These are phyloP conservation scores for Grammomys dolichurus DNA, from an alignment of 2,113 vertebrate species.

Conservation along the genomic window DNA sequence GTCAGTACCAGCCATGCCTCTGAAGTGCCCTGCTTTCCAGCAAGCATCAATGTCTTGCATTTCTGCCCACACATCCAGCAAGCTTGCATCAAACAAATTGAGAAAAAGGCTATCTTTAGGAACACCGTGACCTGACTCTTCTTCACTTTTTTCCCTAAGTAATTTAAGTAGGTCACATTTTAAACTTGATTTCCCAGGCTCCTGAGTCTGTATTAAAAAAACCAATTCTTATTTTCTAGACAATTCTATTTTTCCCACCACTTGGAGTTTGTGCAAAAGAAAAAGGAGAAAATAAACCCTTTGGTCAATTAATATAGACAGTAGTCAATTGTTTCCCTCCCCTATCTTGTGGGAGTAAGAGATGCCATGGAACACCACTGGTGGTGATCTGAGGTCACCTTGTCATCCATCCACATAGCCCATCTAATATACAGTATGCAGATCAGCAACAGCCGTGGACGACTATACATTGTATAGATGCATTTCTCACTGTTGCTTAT, in stretches of 20 bases:
- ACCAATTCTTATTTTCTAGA: slow-evolving; percentile 64
- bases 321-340: neutral
- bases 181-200: slow-evolving; percentile 72
- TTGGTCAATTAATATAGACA: slow-evolving; percentile 23
- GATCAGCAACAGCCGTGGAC: neutral
- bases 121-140: slow-evolving; percentile 58
- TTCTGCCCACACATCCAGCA: slow-evolving; percentile 3
- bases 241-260: neutral
- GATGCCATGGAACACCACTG: neutral
- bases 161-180: slow-evolving; percentile 78
- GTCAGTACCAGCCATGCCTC: neutral
- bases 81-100: neutral
- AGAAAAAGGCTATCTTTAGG: slow-evolving; percentile 27
- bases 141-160: slow-evolving; percentile 57
- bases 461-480: neutral
- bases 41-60: neutral
- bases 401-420: neutral
- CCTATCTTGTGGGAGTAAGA: neutral
- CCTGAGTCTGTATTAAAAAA: slow-evolving; percentile 50
- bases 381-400: neutral
- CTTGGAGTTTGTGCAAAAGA: neutral
- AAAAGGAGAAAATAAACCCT: slow-evolving; percentile 29
- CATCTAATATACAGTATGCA: neutral
- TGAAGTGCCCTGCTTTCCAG: slow-evolving; percentile 42
- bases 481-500: neutral